Evolutionary conservation across 64 coral and sea anemone species (phyloP).

Genomic region (Stylophora pistillata): DNA sequence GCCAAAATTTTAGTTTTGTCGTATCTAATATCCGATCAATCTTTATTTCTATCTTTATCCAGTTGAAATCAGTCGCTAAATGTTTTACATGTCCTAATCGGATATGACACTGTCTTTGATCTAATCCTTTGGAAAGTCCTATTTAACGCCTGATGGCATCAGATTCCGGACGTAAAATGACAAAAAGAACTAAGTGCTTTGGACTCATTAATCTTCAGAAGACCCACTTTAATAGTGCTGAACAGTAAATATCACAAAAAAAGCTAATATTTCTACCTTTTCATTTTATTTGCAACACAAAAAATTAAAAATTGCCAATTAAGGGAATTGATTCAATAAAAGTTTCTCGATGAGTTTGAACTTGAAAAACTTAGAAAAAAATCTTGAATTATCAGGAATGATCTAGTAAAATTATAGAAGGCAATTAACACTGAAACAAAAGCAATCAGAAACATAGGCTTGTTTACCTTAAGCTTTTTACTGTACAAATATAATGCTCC

Average conservation of each 20-base stretch:
- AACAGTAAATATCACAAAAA: background rate
- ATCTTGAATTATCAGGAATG: background rate
- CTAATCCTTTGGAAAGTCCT: too few species aligned
- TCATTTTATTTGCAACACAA: background rate
- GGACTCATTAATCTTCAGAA: background rate
- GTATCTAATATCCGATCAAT: too few species aligned
- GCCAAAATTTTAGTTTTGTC: too few species aligned
- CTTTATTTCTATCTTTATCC: too few species aligned
- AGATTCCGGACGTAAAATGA: background rate
- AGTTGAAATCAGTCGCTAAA: too few species aligned
- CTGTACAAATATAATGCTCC: background rate
- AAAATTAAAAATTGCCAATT: background rate
- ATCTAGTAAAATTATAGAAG: background rate
- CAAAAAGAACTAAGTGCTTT: background rate
- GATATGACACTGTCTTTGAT: too few species aligned
- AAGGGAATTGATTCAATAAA: background rate
- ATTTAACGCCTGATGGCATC: background rate
- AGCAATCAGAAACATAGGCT: background rate
- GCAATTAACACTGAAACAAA: background rate
- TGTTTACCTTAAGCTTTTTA: slow-evolving; percentile 3
- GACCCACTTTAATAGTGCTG: background rate
- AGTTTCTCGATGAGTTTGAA: background rate
- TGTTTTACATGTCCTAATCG: too few species aligned
- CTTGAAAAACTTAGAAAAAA: background rate
- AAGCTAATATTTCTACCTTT: too few species aligned